A percentile compares a stretch with the other conserved stretches of the same genome.
Conservation (phyloP, 2,888 invertebrate genomes). For the Mythimna albipuncta region DNA sequence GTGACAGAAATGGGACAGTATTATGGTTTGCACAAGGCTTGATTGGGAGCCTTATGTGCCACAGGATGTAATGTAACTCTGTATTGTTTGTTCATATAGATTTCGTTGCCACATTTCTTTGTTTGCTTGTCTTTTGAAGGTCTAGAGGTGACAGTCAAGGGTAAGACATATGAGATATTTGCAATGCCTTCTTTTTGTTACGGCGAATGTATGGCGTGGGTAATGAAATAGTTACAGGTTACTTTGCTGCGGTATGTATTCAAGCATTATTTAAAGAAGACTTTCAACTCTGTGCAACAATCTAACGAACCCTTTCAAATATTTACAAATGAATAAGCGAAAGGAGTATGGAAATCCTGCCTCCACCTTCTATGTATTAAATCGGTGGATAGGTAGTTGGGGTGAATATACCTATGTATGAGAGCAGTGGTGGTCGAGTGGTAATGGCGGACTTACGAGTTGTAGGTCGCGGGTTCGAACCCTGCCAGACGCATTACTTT, state of each 20-base stretch:
- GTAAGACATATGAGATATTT: background rate
- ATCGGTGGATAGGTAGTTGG: too few species aligned
- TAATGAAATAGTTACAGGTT: background rate
- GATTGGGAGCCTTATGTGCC: background rate
- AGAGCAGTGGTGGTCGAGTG: too few species aligned
- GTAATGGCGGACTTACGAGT: too few species aligned
- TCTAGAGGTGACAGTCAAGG: background rate
- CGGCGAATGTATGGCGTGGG: too few species aligned
- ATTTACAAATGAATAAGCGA: background rate
- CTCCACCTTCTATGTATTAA: too few species aligned
- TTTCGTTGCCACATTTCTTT: constrained; percentile 18
- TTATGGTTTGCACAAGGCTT: constrained; percentile 28
- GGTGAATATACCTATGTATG: too few species aligned
- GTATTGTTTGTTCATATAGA: constrained; percentile 13
- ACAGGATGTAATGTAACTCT: constrained; percentile 30
- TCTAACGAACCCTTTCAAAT: background rate
- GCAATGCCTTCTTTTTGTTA: background rate
- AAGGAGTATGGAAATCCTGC: too few species aligned
- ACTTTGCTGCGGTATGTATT: too few species aligned
- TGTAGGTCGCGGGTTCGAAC: too few species aligned
- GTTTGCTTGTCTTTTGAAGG: background rate
- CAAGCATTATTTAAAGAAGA: background rate
- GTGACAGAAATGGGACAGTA: constrained; percentile 14
- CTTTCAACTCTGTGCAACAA: background rate
- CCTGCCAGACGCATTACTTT: too few species aligned